Conservation (phyloP, 2,797 vertebrate species). For the Synaphobranchus kaupii region DNA sequence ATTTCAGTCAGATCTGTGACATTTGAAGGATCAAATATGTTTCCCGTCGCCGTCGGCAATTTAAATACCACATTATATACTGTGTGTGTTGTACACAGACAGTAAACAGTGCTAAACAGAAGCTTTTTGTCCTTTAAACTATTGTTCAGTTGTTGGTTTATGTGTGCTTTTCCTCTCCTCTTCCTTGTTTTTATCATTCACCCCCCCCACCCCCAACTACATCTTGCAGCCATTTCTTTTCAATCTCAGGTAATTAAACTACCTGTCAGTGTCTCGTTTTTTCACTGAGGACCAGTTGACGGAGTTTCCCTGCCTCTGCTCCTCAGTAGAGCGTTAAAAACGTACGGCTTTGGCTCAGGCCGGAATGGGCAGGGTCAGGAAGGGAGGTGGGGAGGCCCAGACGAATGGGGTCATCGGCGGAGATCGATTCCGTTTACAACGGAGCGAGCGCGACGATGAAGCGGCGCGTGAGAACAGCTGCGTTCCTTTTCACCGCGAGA, state of each 20-base stretch:
- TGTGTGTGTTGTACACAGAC: no score
- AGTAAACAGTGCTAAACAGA: background rate
- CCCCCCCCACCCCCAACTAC: constrained; percentile 31
- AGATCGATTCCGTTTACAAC: background rate
- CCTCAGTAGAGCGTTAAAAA: background rate
- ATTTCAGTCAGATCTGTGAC: background rate
- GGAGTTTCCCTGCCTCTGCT: constrained; percentile 32
- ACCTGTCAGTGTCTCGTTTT: constrained; percentile 14
- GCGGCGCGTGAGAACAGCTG: background rate
- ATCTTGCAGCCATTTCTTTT: constrained; percentile 13
- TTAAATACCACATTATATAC: background rate
- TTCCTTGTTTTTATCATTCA: constrained; percentile 36
- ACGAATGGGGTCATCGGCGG: background rate
- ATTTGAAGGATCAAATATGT: background rate
- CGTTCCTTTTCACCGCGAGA: background rate
- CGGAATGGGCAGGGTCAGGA: background rate
- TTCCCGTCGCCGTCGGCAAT: no score
- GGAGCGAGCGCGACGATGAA: background rate
- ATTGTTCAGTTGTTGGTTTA: background rate
- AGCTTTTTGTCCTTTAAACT: constrained; percentile 2
- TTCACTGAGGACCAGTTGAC: constrained; percentile 49
- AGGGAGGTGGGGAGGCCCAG: background rate
- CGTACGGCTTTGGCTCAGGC: background rate
- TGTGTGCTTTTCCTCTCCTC: constrained; percentile 6
- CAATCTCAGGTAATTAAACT: constrained; percentile 52